Evolutionary conservation across 2,888 invertebrate species (phyloP), one percentile per base, ranked within the genome.

Genomic region (Cheilosia soror): DNA sequence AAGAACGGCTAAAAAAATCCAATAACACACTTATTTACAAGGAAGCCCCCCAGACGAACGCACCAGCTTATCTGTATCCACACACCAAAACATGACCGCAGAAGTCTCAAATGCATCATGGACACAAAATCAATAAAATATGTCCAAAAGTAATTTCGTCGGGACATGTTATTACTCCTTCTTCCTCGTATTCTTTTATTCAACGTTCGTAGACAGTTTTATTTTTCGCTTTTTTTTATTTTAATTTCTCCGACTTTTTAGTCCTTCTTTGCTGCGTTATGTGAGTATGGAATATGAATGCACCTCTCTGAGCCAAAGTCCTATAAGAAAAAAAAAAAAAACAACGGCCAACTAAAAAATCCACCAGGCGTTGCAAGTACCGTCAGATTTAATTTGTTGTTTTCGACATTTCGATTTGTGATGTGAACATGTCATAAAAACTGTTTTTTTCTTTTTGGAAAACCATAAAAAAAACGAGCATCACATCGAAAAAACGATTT

Each of bases 351-450:
- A 20, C 20, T 20, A 20, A 20, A 20, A 20, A 20, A 20, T 20
- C 20, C 20, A 20, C 57, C 55, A 69, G 78, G 69, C 82, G 77
- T 72, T 82, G 66, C 65, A 55, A 77, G 76, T 77, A 73, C 55
- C 76, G 66, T 86, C 82, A 77, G 73, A 86, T 78, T 82, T 82
- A 86, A 86, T 86, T 82, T 82, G 81, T 82, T 86, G 77, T 63
- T 85, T 78, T 82, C 77, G 73, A 81, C 82, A 82, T 82, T 86
- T 82, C 86, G 86, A 86, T 82, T 86, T 82, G 85, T 85, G 86
- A 86, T 82, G 86, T 82, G 82, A 86, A 86, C 86, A 86, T 82
- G 86, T 82, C 86, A 86, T 86, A 86, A 86, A 79, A 81, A 5
- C 31, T 44, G 33, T 37, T 49, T 49, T 33, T 37, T 25, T 68